Evolutionary conservation across 2,797 vertebrate genomes (phyloP).

Genomic region (Sebastes taczanowskii): DNA sequence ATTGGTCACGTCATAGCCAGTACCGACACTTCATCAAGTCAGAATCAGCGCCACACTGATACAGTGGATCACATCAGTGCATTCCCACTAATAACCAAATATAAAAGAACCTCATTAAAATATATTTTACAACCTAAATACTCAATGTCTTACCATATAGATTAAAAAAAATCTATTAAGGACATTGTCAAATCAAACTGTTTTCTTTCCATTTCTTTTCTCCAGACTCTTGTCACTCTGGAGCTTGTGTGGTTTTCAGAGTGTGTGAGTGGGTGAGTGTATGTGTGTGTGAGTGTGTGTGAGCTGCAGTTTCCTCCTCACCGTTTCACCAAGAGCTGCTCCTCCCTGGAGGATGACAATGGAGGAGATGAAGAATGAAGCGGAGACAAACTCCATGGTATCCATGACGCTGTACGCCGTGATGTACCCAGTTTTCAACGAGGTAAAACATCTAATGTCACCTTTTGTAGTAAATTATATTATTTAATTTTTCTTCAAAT

Average conservation of each 20-base stretch:
- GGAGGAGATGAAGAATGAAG: conserved; percentile 99
- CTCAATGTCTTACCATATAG: neutral
- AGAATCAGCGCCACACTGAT: neutral
- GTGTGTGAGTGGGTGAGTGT: conserved; percentile 62
- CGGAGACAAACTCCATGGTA: conserved; percentile 99
- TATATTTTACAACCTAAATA: neutral
- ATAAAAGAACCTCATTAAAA: neutral
- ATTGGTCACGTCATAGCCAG: neutral
- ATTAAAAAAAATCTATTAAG: neutral
- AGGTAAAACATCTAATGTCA: conserved; percentile 81
- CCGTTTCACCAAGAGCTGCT: conserved; percentile 71
- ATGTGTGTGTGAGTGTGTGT: conserved; percentile 82
- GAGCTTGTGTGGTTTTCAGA: conserved; percentile 47
- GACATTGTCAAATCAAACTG: neutral
- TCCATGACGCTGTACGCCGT: conserved; percentile 99
- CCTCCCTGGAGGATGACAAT: conserved; percentile 99
- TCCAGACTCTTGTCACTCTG: conserved; percentile 60
- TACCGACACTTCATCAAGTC: neutral
- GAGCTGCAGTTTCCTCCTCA: conserved; percentile 71
- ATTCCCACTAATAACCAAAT: neutral
- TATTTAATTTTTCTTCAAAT: neutral
- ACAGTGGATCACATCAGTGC: neutral
- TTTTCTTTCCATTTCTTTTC: neutral
- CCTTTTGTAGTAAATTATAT: neutral
- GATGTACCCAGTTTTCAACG: conserved; percentile 99